These are phyloP conservation scores for Meta bourneti DNA, from an alignment of 2,888 invertebrate genomes.

Conservation along the genomic window DNA sequence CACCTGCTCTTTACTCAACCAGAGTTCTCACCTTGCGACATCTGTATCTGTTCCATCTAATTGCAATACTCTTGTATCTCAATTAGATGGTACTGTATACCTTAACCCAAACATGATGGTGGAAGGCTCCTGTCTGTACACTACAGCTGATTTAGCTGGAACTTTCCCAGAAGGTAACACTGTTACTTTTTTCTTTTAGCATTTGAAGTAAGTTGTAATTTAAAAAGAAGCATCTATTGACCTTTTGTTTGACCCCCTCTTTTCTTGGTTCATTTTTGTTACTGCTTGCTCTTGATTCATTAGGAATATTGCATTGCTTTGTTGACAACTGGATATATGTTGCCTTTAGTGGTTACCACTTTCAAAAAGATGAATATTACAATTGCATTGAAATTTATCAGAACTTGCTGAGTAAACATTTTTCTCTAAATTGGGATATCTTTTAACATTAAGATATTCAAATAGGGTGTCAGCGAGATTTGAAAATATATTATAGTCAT, in stretches of 20 bases:
- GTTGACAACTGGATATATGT: too few species aligned
- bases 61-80: conserved; percentile 4
- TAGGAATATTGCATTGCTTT: too few species aligned
- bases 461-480: too few species aligned
- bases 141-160: conserved; percentile 64
- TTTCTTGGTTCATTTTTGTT: background rate
- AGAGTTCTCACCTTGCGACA: background rate
- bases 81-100: conserved; percentile 28
- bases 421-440: too few species aligned
- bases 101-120: conserved; percentile 56
- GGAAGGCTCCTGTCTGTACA: conserved; percentile 59
- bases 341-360: too few species aligned
- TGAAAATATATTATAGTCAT: too few species aligned
- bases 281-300: too few species aligned
- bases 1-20: conserved; percentile 32
- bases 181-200: too few species aligned
- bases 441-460: too few species aligned
- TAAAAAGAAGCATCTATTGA: background rate
- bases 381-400: too few species aligned
- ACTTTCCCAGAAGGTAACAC: conserved; percentile 71
- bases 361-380: too few species aligned
- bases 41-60: conserved; percentile 19
- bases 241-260: background rate
- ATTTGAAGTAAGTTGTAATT: background rate
- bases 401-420: too few species aligned